These are phyloP conservation scores for Eulimnadia texana DNA, from an alignment of 1,140 invertebrate genomes.

Conservation along the genomic window DNA sequence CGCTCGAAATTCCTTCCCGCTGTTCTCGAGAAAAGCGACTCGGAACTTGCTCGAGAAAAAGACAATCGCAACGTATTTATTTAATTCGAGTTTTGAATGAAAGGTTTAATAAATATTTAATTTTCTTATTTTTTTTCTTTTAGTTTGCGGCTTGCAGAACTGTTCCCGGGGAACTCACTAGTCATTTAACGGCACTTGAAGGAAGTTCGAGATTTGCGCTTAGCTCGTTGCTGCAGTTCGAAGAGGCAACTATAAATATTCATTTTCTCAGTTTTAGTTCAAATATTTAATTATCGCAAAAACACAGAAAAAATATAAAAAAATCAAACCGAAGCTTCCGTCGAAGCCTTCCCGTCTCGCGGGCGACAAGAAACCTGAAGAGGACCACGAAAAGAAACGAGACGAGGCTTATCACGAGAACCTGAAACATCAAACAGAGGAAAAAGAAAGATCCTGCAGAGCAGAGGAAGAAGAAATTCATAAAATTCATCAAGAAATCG, in stretches of 20 bases:
- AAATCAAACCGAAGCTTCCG: slow-evolving; percentile 5
- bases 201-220: not conserved
- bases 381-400: not conserved
- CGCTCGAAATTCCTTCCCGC: not conserved
- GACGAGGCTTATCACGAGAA: not conserved
- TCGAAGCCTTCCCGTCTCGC: slow-evolving; percentile 2
- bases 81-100: not conserved
- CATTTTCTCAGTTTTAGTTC: not conserved
- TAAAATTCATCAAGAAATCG: not conserved
- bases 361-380: not conserved
- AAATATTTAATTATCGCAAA: not conserved
- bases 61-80: slow-evolving; percentile 4
- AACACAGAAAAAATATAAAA: not conserved
- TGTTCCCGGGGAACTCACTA: too few species aligned
- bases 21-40: not conserved
- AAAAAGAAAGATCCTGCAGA: not conserved
- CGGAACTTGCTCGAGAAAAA: not conserved
- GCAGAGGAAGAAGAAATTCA: not conserved
- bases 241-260: not conserved
- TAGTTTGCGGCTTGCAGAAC: not conserved
- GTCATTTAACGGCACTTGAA: not conserved
- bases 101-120: not conserved
- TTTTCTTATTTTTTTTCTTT: not conserved
- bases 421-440: not conserved
- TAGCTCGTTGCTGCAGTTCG: not conserved